Evolutionary conservation across 2,888 invertebrate genomes (phyloP), one percentile per base, ranked within the genome.

Genomic region (Drosophila mimica): DNA sequence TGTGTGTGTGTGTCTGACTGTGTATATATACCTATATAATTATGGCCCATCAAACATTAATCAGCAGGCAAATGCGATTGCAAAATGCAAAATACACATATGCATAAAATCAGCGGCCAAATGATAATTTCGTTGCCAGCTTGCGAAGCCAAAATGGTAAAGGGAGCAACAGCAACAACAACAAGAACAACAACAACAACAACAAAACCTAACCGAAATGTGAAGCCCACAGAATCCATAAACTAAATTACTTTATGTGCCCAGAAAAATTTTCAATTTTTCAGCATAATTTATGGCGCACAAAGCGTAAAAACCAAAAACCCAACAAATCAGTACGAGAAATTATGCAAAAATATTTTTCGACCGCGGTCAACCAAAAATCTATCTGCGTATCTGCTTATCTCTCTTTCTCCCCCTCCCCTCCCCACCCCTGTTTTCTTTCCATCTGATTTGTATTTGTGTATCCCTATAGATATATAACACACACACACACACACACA

Each of bases 321-420:
- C 68, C 82, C 74, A 66, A 67, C 75, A 88, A 89, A 89, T 88
- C 88, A 83, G 76, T 79, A 69, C 49, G 67, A 73, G 86, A 83
- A 88, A 90, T 89, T 86, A 88, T 90, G 88, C 88, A 89, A 89
- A 89, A 88, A 79, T 80, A 83, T 88, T 81, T 81, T 70, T 60
- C 54, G 68, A 64, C 66, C 56, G 79, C 65, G 79, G 86, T 81
- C 74, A 74, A 74, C 72, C 72, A 69, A 72, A 76, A 80, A 79
- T 79, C 80, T 71, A 65, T 61, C 53, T 74, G 46, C 57, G 46
- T 56, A 60, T 61, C 76, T 65, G 40, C n/a, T 30, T 25, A 57
- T 46, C 43, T 25, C 28, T 34, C 20, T n/a, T 40, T 17, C 36
- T n/a, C 17, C 5, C 0, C 6, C 30, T 1, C 3, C 52, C 7